Evolutionary conservation across 2,888 invertebrate genomes (phyloP).

Genomic region (Mythimna pallens): DNA sequence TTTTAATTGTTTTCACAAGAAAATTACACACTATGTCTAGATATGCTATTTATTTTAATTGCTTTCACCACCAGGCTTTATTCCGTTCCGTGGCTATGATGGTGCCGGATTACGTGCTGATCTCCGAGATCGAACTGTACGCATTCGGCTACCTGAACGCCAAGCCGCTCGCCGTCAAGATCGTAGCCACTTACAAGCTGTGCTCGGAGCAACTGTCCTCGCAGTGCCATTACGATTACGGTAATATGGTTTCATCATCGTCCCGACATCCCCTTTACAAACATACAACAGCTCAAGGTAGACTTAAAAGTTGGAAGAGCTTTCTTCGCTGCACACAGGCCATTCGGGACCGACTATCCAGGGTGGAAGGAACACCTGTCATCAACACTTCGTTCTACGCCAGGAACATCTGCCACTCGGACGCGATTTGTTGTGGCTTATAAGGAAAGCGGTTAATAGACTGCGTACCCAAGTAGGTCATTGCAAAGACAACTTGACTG

Average conservation of each 20-base stretch:
- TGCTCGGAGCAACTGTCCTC: conserved; percentile 98
- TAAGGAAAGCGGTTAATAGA: too few species aligned
- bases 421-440: too few species aligned
- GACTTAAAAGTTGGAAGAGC: too few species aligned
- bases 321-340: too few species aligned
- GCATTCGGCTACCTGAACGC: conserved; percentile 98
- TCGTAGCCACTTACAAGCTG: conserved; percentile 97
- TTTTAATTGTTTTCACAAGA: not conserved
- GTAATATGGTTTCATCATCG: conserved; percentile 77
- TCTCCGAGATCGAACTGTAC: conserved; percentile 98
- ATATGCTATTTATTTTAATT: not conserved
- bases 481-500: too few species aligned
- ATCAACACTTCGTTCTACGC: too few species aligned
- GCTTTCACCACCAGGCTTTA: conserved; percentile 90
- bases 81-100: conserved; percentile 99
- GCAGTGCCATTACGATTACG: conserved; percentile 98
- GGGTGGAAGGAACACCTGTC: too few species aligned
- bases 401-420: too few species aligned
- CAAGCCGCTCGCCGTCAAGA: conserved; percentile 96
- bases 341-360: too few species aligned
- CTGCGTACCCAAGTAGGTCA: too few species aligned
- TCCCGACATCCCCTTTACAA: too few species aligned
- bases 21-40: not conserved
- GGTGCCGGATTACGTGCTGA: conserved; percentile 98
- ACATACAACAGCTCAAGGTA: too few species aligned